Percentiles rank a stretch among this genome's conserved stretches.
Conservation (phyloP, 2,888 invertebrate species). For the Oscheius sp. region DNA sequence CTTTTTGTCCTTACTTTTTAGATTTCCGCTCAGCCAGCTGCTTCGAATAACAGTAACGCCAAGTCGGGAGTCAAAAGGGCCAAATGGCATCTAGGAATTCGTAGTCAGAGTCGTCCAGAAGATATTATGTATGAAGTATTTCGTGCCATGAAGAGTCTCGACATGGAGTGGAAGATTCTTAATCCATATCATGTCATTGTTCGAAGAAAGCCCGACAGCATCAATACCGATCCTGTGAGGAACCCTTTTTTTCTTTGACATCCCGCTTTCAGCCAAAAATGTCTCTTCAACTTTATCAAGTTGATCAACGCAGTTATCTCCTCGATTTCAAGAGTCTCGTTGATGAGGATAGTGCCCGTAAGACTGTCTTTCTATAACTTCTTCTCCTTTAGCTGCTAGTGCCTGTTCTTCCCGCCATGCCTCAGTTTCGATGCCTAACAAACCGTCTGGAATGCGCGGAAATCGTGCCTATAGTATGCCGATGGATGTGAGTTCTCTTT, state of each 20-base stretch:
- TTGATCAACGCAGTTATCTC: constrained; percentile 95
- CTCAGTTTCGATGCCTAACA: constrained; percentile 68
- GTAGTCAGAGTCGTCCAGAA: constrained; percentile 92
- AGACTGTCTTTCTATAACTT: too few species aligned
- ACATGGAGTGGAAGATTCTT: constrained; percentile 98
- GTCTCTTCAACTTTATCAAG: constrained; percentile 98
- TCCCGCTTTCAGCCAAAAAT: constrained; percentile 78
- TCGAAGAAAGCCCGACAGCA: constrained; percentile 80
- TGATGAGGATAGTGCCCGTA: constrained; percentile 70
- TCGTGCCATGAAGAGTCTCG: constrained; percentile 95
- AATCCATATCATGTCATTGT: constrained; percentile 95
- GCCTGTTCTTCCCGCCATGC: constrained; percentile 68
- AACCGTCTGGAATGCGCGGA: constrained; percentile 60
- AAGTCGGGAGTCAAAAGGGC: constrained; percentile 81
- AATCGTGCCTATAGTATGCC: constrained; percentile 59
- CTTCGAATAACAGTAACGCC: constrained; percentile 30
- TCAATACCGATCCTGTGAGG: constrained; percentile 55
- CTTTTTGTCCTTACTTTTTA: background rate
- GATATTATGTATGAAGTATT: constrained; percentile 99
- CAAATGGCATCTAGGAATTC: constrained; percentile 96
- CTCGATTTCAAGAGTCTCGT: constrained; percentile 91
- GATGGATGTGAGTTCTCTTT: constrained; percentile 39
- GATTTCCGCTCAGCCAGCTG: constrained; percentile 34
- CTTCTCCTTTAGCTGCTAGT: constrained; percentile 61
- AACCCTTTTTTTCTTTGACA: background rate